These are phyloP conservation scores for Amyelois transitella DNA, from an alignment of 1,140 invertebrate genomes.

Conservation along the genomic window DNA sequence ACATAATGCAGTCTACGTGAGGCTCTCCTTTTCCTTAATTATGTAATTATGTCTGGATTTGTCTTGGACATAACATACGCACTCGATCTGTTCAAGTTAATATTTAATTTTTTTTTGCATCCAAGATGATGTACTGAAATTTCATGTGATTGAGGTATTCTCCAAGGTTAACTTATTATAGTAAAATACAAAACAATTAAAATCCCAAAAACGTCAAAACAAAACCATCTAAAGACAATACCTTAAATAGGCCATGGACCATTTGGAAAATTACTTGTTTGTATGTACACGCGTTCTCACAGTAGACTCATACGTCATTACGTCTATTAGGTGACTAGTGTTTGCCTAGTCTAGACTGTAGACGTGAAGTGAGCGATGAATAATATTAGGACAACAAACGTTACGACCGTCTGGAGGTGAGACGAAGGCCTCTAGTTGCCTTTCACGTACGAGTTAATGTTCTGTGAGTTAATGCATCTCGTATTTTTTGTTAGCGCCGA, in stretches of 20 bases:
- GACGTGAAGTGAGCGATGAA: slow-evolving; percentile 14
- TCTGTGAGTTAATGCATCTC: neutral
- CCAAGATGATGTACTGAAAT: too few species aligned
- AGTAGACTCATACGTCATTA: neutral
- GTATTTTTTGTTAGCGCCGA: neutral
- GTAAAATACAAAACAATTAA: too few species aligned
- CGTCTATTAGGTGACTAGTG: slow-evolving; percentile 10
- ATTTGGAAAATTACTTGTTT: too few species aligned
- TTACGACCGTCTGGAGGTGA: slow-evolving; percentile 56
- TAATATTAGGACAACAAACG: slow-evolving; percentile 44
- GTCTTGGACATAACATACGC: too few species aligned
- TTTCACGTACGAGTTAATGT: slow-evolving; percentile 18
- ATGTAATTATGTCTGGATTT: too few species aligned
- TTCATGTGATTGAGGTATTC: too few species aligned
- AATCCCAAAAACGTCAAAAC: too few species aligned
- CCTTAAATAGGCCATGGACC: too few species aligned
- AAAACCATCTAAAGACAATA: too few species aligned
- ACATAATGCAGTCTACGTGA: slow-evolving; percentile 22
- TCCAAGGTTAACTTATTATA: too few species aligned
- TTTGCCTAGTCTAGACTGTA: slow-evolving; percentile 45
- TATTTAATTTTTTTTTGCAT: too few species aligned
- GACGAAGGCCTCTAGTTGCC: slow-evolving; percentile 43
- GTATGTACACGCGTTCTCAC: neutral
- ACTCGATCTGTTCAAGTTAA: too few species aligned
- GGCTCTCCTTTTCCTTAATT: neutral